A percentile compares a stretch with the other conserved stretches of the same genome.
Conservation (phyloP, 2,888 invertebrate species). For the Lasioglossum calceatum region DNA sequence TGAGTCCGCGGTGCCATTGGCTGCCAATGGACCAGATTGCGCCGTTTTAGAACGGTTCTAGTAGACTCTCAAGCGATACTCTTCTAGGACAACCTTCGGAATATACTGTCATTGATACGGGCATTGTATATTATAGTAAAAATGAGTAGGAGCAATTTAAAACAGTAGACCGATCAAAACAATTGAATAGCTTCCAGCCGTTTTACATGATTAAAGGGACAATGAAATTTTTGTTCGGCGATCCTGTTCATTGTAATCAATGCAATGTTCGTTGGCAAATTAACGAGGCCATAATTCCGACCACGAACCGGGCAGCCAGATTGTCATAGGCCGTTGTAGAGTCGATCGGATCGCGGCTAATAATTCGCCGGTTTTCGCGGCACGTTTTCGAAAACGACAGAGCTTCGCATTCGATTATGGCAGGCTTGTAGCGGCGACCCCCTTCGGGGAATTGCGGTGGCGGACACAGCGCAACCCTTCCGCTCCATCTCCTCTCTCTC, state of each 20-base stretch:
- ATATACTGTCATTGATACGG: background rate
- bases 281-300: background rate
- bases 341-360: constrained; percentile 24
- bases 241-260: no score
- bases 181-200: no score
- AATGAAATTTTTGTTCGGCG: no score
- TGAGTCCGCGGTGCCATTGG: background rate
- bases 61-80: no score
- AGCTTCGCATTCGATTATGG: constrained; percentile 70
- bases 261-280: background rate
- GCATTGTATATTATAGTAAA: background rate
- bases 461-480: constrained; percentile 47
- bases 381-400: constrained; percentile 57
- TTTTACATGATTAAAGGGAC: no score
- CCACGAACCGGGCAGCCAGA: background rate
- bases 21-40: background rate
- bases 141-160: background rate
- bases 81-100: no score
- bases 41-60: background rate
- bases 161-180: no score
- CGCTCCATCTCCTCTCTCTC: background rate
- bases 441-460: constrained; percentile 66
- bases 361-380: constrained; percentile 46
- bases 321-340: background rate
- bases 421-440: constrained; percentile 65